These are phyloP conservation scores for Butorides virescens DNA, from an alignment of 2,113 vertebrate genomes.

Conservation along the genomic window DNA sequence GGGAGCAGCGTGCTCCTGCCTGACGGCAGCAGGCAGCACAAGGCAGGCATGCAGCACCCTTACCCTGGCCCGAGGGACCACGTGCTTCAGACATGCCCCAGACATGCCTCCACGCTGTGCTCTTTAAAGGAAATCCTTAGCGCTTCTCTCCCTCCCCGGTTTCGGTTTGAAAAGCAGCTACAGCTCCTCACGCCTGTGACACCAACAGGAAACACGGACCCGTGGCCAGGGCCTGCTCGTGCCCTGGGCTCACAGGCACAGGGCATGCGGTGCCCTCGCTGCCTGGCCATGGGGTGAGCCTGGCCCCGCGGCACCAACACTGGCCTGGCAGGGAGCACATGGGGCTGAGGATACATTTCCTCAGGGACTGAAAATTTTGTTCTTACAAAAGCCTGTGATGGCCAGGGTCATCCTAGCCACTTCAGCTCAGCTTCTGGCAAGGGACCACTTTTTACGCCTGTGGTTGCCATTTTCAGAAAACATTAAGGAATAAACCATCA, in stretches of 20 bases:
- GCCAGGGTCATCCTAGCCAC: neutral
- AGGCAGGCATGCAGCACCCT: neutral
- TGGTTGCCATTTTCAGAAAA: neutral
- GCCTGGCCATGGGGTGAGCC: neutral
- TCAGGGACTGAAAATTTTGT: neutral
- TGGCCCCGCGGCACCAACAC: rapidly evolving
- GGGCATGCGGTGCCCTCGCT: rapidly evolving
- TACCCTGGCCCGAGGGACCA: neutral
- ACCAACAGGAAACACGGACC: rapidly evolving
- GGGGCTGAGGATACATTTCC: neutral
- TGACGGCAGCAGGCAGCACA: neutral
- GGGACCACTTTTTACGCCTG: neutral
- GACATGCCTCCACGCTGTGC: neutral
- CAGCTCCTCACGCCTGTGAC: neutral
- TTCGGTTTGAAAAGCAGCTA: neutral
- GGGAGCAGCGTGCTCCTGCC: neutral
- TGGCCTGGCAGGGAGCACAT: neutral
- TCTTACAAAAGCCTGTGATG: neutral
- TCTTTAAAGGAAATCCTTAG: neutral
- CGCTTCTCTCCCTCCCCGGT: neutral
- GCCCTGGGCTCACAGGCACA: neutral
- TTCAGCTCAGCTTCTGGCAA: neutral
- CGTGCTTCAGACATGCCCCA: neutral
- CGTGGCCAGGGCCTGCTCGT: rapidly evolving
- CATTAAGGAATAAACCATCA: neutral